Conservation (phyloP, 1,140 invertebrate species). For the Copidosoma floridanum region DNA sequence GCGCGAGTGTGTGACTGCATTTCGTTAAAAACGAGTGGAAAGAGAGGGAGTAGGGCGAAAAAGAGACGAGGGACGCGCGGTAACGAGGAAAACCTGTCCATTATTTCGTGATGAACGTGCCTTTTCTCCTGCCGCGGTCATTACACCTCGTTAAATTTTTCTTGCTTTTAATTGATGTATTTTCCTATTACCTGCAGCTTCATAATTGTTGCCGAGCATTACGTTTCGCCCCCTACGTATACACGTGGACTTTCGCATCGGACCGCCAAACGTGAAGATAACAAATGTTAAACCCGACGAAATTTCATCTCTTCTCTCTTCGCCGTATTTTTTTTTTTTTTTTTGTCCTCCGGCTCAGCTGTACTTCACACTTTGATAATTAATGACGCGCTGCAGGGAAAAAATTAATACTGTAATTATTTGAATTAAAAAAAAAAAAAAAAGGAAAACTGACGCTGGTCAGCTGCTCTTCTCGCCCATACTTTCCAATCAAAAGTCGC, state of each 20-base stretch:
- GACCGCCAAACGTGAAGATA: background rate
- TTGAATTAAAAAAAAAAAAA: no score
- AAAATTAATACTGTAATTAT: no score
- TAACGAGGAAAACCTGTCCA: slow-evolving; percentile 27
- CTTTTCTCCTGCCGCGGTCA: slow-evolving; percentile 18
- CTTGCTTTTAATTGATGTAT: slow-evolving; percentile 30
- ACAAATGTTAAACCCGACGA: background rate
- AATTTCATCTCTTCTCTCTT: no score
- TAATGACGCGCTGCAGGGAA: no score
- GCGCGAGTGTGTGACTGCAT: slow-evolving; percentile 31
- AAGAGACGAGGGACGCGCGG: no score
- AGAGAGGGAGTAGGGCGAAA: no score
- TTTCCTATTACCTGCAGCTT: slow-evolving; percentile 23
- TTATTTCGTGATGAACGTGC: slow-evolving; percentile 26
- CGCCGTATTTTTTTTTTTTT: no score
- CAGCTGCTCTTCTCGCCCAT: background rate
- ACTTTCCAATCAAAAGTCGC: background rate
- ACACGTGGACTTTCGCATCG: slow-evolving; percentile 4
- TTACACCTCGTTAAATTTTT: slow-evolving; percentile 29
- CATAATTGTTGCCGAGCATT: slow-evolving; percentile 27
- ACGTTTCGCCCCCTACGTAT: background rate
- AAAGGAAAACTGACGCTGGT: no score
- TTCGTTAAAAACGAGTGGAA: slow-evolving; percentile 30
- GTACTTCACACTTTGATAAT: no score
- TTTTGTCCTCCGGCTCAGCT: no score